A percentile compares a stretch with the other conserved stretches of the same genome.
phyloP scores from a whole-genome alignment of 2,888 invertebrate genomes.

The Zeuzera pyrina region DNA sequence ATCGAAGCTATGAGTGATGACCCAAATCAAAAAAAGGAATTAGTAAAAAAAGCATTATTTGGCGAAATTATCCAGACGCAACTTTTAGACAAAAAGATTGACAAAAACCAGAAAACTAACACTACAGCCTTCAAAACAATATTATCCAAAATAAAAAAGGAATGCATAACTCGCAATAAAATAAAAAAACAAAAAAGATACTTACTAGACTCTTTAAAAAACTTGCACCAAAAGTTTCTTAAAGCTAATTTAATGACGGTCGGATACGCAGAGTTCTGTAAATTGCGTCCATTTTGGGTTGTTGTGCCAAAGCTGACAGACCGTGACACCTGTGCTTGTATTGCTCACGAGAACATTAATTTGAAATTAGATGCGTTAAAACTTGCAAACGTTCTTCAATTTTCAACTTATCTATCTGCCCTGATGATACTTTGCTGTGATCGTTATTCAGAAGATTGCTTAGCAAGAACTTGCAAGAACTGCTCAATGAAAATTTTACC shows the following conservation, averaged over 20 bases:
- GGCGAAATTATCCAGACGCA: slow-evolving; percentile 15
- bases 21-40: too few species aligned
- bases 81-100: slow-evolving; percentile 12
- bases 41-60: slow-evolving; percentile 14
- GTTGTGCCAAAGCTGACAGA: slow-evolving; percentile 11
- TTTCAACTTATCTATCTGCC: slow-evolving; percentile 1
- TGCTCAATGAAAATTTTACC: slow-evolving; percentile 2
- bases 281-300: slow-evolving; percentile 12
- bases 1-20: too few species aligned
- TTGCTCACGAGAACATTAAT: slow-evolving; percentile 7
- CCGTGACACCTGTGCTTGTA: slow-evolving; percentile 12
- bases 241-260: slow-evolving; percentile 3
- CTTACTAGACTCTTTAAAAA: slow-evolving; percentile 12
- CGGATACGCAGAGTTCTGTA: slow-evolving; percentile 7
- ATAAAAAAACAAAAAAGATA: slow-evolving; percentile 18
- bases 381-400: slow-evolving; percentile 2
- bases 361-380: slow-evolving; percentile 4
- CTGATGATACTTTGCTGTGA: slow-evolving; percentile 2
- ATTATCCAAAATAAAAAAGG: slow-evolving; percentile 9
- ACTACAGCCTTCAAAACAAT: slow-evolving; percentile 10
- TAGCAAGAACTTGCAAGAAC: slow-evolving; percentile 1
- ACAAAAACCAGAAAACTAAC: slow-evolving; percentile 11
- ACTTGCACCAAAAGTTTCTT: slow-evolving; percentile 15
- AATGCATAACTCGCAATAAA: slow-evolving; percentile 15
- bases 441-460: slow-evolving; percentile 3